These are phyloP conservation scores for Parus major DNA, from an alignment of 2,113 vertebrate genomes.

Conservation along the genomic window DNA sequence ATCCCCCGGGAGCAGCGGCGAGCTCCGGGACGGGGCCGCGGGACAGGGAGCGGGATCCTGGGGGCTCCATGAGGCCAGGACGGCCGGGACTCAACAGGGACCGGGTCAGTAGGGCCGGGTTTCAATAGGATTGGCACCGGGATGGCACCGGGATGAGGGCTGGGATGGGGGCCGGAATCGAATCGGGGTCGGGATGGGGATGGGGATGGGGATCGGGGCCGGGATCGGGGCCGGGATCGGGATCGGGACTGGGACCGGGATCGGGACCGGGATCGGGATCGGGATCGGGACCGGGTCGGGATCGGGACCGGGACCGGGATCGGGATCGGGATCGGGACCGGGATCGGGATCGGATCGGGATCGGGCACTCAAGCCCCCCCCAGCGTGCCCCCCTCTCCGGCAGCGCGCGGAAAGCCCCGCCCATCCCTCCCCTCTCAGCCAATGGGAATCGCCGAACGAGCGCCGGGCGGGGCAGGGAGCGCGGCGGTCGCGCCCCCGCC, in stretches of 20 bases:
- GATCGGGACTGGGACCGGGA: rapidly evolving
- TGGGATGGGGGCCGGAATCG: rapidly evolving
- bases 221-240: background rate
- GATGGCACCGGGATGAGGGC: rapidly evolving
- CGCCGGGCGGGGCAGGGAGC: rapidly evolving
- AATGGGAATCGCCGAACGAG: rapidly evolving
- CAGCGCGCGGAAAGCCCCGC: background rate
- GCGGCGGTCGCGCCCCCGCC: rapidly evolving
- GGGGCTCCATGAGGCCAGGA: rapidly evolving
- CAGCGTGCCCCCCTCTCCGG: background rate
- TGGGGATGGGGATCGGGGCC: rapidly evolving
- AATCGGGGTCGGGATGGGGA: rapidly evolving
- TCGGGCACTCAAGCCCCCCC: no score
- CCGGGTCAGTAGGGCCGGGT: no score
- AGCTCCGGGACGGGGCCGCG: rapidly evolving
- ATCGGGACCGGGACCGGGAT: background rate
- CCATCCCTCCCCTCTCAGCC: background rate
- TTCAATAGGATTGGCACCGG: no score
- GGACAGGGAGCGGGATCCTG: background rate
- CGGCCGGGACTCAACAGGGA: rapidly evolving
- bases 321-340: rapidly evolving
- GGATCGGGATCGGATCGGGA: background rate
- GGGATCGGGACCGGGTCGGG: rapidly evolving
- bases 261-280: background rate
- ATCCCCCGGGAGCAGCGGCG: background rate